Evolutionary conservation across 1,140 invertebrate species (phyloP).

Genomic region (Macrobrachium rosenbergii): DNA sequence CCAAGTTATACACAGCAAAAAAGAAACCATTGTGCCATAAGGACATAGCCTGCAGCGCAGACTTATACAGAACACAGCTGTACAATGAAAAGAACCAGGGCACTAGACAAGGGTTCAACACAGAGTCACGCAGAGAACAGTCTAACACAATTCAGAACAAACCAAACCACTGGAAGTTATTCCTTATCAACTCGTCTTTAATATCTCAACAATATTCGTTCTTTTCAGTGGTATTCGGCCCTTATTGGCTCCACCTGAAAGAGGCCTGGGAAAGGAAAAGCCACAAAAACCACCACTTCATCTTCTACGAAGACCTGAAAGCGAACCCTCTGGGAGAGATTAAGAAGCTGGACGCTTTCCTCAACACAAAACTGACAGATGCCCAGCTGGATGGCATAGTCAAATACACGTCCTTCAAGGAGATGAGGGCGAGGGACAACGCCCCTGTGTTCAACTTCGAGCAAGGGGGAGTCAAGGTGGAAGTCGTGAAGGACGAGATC

Average conservation of each 20-base stretch:
- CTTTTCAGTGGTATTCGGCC: conserved; percentile 55
- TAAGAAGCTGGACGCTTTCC: conserved; percentile 79
- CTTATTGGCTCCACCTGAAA: conserved; percentile 56
- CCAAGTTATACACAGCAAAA: too few species aligned
- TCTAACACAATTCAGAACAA: too few species aligned
- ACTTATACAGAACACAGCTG: too few species aligned
- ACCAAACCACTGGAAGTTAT: background rate
- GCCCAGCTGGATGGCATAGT: conserved; percentile 76
- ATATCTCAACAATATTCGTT: background rate
- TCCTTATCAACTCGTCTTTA: background rate
- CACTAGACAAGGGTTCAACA: too few species aligned
- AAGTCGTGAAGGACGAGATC: background rate
- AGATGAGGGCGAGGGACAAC: background rate
- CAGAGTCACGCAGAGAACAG: too few species aligned
- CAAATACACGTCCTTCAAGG: conserved; percentile 1
- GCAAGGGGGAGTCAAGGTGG: background rate
- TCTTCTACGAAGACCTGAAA: conserved; percentile 67
- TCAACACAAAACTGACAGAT: conserved; percentile 78
- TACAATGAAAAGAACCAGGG: too few species aligned
- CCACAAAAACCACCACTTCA: conserved; percentile 61
- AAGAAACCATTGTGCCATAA: too few species aligned
- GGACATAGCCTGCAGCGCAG: too few species aligned
- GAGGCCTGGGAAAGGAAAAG: conserved; percentile 64
- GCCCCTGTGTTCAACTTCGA: background rate
- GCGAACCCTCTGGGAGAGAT: conserved; percentile 77